These are phyloP conservation scores for Lymantria dispar DNA, from an alignment of 2,888 invertebrate species.

Conservation along the genomic window DNA sequence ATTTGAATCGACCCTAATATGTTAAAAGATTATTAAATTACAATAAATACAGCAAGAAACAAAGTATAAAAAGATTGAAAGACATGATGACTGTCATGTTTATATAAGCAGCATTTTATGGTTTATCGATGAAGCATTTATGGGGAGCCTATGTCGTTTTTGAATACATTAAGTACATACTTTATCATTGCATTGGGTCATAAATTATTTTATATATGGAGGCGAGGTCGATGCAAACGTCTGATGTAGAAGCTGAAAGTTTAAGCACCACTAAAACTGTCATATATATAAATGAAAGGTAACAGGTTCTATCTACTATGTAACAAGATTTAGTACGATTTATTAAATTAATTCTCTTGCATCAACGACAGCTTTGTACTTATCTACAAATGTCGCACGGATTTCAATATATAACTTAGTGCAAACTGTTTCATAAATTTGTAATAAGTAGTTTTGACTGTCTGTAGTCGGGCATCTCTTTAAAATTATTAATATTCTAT, in stretches of 20 bases:
- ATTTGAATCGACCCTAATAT: not conserved
- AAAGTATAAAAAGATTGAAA: conserved; percentile 17
- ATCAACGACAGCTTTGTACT: no score
- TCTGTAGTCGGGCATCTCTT: no score
- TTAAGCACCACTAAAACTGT: conserved; percentile 1
- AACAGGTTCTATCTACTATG: not conserved
- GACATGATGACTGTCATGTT: conserved; percentile 36
- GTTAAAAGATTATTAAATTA: not conserved
- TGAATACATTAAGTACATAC: conserved; percentile 25
- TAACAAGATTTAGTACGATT: no score
- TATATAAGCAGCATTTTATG: conserved; percentile 47
- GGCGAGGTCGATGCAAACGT: conserved; percentile 5
- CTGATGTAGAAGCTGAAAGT: not conserved
- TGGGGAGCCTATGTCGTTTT: conserved; percentile 19
- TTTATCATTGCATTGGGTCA: conserved; percentile 23
- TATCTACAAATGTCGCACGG: no score
- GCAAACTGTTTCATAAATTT: no score
- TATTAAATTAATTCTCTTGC: no score
- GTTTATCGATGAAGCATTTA: conserved; percentile 42
- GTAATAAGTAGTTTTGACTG: no score
- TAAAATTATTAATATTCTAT: no score
- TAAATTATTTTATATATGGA: conserved; percentile 19
- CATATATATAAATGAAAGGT: not conserved
- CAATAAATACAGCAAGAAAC: conserved; percentile 17
- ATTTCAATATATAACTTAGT: no score